phyloP scores from a whole-genome alignment of 2,888 invertebrate genomes.

The Lypha dubia region DNA sequence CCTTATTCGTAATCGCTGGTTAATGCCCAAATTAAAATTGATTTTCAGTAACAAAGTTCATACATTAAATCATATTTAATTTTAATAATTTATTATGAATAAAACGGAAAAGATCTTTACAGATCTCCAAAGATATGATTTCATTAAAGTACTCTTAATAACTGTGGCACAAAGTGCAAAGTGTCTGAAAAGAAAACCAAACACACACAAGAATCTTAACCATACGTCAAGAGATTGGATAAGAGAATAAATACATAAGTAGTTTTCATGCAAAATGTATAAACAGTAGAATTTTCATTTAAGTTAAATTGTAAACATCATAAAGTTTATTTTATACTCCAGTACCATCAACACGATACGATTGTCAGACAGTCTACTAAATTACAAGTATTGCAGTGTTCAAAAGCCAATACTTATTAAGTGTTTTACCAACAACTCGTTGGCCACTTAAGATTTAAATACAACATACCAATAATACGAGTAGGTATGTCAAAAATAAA shows the following conservation, averaged over 20 bases:
- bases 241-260: too few species aligned
- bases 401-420: slow-evolving; percentile 35
- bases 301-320: slow-evolving; percentile 12
- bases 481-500: slow-evolving; percentile 41
- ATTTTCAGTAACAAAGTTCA: too few species aligned
- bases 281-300: slow-evolving; percentile 3
- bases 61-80: too few species aligned
- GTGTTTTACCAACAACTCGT: slow-evolving; percentile 59
- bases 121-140: too few species aligned
- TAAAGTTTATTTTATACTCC: slow-evolving; percentile 6
- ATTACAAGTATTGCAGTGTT: neutral
- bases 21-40: too few species aligned
- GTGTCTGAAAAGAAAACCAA: neutral
- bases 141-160: slow-evolving; percentile 7
- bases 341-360: neutral
- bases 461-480: slow-evolving; percentile 42
- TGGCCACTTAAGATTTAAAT: slow-evolving; percentile 36
- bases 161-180: neutral
- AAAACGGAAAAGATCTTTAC: too few species aligned
- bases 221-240: neutral
- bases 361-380: neutral
- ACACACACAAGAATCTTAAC: neutral
- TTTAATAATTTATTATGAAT: too few species aligned
- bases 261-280: neutral
- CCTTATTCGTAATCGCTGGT: too few species aligned